Percentiles rank a stretch among this genome's conserved stretches.
phyloP scores from a whole-genome alignment of 2,113 vertebrate genomes.

The Anseranas semipalmata region DNA sequence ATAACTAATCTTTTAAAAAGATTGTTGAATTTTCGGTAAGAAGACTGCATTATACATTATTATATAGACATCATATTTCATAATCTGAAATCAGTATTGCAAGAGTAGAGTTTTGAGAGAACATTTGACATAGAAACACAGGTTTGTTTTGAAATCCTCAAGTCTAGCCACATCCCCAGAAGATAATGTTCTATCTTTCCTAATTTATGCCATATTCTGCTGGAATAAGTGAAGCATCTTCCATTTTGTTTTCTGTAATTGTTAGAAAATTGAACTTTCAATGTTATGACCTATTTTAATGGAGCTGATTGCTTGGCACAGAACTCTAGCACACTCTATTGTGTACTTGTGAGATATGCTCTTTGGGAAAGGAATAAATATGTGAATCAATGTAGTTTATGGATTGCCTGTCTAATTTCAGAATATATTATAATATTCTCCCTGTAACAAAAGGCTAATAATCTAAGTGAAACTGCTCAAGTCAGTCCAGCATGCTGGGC shows the following conservation, averaged over 20 bases:
- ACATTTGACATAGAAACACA: not conserved
- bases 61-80: not conserved
- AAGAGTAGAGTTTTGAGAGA: not conserved
- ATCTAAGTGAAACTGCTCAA: not conserved
- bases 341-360: not conserved
- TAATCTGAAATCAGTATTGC: not conserved
- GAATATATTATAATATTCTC: not conserved
- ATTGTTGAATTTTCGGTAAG: not conserved
- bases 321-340: not conserved
- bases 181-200: not conserved
- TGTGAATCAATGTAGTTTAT: not conserved
- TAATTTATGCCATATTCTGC: not conserved
- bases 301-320: not conserved
- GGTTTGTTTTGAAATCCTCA: not conserved
- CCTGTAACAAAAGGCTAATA: not conserved
- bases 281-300: not conserved
- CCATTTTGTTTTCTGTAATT: not conserved
- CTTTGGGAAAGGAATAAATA: not conserved
- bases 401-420: conserved; percentile 1
- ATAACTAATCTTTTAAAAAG: not conserved
- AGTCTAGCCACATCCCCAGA: not conserved
- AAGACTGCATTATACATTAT: not conserved
- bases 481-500: not conserved
- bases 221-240: not conserved
- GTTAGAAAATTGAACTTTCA: not conserved